Base-by-base conservation (phyloP, 2,797 vertebrate genomes). In the Micropoecilia bifurca region DNA sequence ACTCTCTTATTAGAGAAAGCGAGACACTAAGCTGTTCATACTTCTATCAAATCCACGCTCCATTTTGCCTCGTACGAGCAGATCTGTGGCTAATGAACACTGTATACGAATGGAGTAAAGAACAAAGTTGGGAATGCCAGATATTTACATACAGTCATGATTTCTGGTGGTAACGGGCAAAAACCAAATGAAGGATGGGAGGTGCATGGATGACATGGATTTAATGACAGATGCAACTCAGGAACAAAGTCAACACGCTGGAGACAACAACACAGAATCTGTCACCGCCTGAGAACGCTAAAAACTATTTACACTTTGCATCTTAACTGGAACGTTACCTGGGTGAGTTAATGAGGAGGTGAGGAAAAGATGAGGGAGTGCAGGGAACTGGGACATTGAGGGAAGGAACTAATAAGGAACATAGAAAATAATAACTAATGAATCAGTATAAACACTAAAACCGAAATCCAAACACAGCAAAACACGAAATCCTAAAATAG, bases 1-100 rank as follows among this genome's bases (percentile, higher is more conserved):
- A 33, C 59, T 46, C 9, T 50, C 48, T 83, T 69, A 50, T 84
- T 50, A 63, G 8, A 61, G 18, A 73, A 80, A 25, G 36, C 73
- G 50, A 48, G 72, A 80, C 10, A 9, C 33, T 71, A 45, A 36
- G 71, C 73, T 14, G 3, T n/a, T 68, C 3, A 71, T 80, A 68
- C 57, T 16, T 14, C 1, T 14, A 41, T 63, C 30, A 39, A 78
- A 47, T 45, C 5, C 3, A 22, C 63, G n/a, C 18, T 74, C 47
- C 3, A 66, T 53, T 66, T 75, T 50, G 18, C 6, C 59, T 39
- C 2, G 50, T 45, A 36, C 12, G 6, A 28, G 9, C 43, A 66
- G 0, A 78, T 63, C 22, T 50, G 6, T 39, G 4, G 2, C 47
- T 14, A 7, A 25, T 57, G 3, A 22, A 74, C 36, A n/a, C 2